Evolutionary conservation across 2,113 vertebrate genomes (phyloP), one percentile per base, ranked within the genome.

Genomic region (Pelodiscus sinensis): DNA sequence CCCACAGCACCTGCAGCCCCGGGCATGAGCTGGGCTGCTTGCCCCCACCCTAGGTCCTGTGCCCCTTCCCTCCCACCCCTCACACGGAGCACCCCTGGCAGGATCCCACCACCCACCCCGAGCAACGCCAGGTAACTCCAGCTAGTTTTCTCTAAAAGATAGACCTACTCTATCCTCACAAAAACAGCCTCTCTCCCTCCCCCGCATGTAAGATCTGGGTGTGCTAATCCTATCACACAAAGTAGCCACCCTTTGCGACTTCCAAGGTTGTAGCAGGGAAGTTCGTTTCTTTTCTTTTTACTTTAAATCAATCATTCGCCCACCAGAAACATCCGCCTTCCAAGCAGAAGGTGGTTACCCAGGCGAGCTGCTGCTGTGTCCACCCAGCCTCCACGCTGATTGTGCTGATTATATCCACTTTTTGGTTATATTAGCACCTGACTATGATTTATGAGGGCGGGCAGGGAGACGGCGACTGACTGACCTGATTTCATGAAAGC

Each of bases 381-480:
- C 85, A 88, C 71, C 38, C 89, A 94, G 90, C 94, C 94, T 89
- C 95, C 93, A 92, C 0, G 2, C 92, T 93, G 92, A 96, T 97
- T 81, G 92, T 96, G 90, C 65, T 93, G 94, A 94, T 96, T 96
- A 88, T 94, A 92, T 55, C 94, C 95, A 95, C 85, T 94, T 93
- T 95, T 96, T 93, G 95, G 94, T 94, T 97, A 95, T 94, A 96
- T 97, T 96, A 96, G 94, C 95, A 97, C 96, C 94, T 96, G 96
- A 96, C 90, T 95, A 96, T 96, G 96, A 97, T 97, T 97, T 97
- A 96, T 96, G 96, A 96, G 95, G 93, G 95, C 87, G 90, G 95
- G 38, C 6, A 71, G 38, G 96, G 94, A 94, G 87, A 92, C 92
- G 96, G 90, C 96, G 96, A 97, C 94, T 80, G 79, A 56, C 52